These are phyloP conservation scores for Eurosta solidaginis DNA, from an alignment of 1,140 invertebrate genomes.

Conservation along the genomic window DNA sequence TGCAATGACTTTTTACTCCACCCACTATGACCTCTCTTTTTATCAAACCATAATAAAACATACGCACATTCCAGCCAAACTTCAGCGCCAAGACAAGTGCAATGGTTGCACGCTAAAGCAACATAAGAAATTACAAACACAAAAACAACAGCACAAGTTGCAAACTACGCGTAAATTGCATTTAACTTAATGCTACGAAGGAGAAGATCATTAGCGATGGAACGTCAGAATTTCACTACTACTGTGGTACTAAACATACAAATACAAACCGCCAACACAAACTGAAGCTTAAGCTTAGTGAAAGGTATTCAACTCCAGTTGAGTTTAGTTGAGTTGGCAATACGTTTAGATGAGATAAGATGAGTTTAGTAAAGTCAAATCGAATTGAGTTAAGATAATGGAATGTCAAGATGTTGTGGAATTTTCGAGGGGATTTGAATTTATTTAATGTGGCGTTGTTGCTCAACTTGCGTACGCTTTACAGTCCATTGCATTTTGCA, in stretches of 20 bases:
- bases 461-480: neutral
- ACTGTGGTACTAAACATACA: too few species aligned
- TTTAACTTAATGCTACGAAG: neutral
- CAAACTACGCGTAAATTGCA: neutral
- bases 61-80: neutral
- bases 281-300: neutral
- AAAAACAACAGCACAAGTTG: neutral
- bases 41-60: too few species aligned
- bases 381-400: constrained; percentile 15
- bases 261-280: neutral
- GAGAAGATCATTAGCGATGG: neutral
- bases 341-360: too few species aligned
- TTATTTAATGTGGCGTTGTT: neutral
- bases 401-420: constrained; percentile 21
- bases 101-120: neutral
- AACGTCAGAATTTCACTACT: neutral
- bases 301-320: neutral
- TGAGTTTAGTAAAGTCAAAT: constrained; percentile 20
- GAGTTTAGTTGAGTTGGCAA: constrained; percentile 8
- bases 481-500: neutral
- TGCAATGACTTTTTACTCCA: too few species aligned
- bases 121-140: neutral
- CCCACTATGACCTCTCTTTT: too few species aligned
- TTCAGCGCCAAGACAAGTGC: too few species aligned
- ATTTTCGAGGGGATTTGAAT: constrained; percentile 20